phyloP scores from a whole-genome alignment of 2,888 invertebrate genomes.

The Stenolophus ochropezus region DNA sequence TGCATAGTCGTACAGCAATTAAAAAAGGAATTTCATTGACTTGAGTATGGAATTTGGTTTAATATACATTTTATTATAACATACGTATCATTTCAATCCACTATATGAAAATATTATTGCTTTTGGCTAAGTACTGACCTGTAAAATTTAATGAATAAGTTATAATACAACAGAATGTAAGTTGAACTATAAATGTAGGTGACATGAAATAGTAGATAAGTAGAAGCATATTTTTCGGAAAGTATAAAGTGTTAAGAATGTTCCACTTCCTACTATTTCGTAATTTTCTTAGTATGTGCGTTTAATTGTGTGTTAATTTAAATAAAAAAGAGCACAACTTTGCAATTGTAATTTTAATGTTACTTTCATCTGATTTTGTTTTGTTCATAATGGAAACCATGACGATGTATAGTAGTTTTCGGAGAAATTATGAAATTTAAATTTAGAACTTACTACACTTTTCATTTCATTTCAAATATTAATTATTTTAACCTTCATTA shows the following conservation, averaged over 20 bases:
- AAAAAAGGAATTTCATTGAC: no score
- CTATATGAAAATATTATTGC: background rate
- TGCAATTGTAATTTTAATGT: conserved; percentile 3
- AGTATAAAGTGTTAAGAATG: conserved; percentile 1
- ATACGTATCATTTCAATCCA: no score
- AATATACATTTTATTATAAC: no score
- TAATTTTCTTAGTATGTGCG: background rate
- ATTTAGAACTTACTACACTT: background rate
- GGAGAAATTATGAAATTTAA: background rate
- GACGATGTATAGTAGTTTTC: conserved; percentile 9
- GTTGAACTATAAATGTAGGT: background rate
- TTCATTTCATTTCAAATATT: background rate
- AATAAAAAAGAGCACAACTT: background rate
- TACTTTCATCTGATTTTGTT: background rate
- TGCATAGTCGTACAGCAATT: no score
- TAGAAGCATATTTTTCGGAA: background rate
- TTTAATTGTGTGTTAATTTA: conserved; percentile 30
- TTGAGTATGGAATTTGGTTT: no score
- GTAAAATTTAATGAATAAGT: background rate
- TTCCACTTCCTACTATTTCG: background rate
- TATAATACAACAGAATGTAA: conserved; percentile 1
- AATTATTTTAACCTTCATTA: no score
- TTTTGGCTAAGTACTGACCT: background rate
- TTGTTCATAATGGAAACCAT: conserved; percentile 5
- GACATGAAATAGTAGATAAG: background rate